phyloP scores from a whole-genome alignment of 92 coral and sea anemone species.

The Siderastrea siderea region DNA sequence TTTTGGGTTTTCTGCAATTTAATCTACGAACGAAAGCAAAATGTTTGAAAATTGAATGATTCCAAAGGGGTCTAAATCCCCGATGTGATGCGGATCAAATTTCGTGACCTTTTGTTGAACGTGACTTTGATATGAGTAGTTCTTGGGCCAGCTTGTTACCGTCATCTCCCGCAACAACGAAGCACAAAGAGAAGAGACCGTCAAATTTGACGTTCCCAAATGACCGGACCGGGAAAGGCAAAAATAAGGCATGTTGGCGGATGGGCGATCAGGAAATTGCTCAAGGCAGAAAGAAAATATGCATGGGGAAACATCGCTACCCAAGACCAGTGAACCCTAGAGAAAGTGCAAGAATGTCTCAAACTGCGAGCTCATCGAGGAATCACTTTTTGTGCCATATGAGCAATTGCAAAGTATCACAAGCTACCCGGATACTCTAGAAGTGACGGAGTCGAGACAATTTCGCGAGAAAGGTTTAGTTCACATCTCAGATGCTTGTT shows the following conservation, averaged over 20 bases:
- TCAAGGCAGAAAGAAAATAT: conserved; percentile 39
- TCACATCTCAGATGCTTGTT: conserved; percentile 14
- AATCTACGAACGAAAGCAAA: too few species aligned
- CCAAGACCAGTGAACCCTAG: neutral
- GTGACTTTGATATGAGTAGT: too few species aligned
- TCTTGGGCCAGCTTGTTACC: neutral
- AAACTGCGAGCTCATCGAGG: conserved; percentile 10
- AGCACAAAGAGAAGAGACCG: conserved; percentile 3
- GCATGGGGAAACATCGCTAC: neutral
- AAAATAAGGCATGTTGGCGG: conserved; percentile 76
- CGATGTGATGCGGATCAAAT: too few species aligned
- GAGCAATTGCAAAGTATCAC: neutral
- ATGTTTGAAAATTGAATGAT: too few species aligned
- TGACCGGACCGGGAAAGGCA: conserved; percentile 25
- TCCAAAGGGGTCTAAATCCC: too few species aligned
- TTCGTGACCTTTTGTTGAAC: too few species aligned
- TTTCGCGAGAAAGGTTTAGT: conserved; percentile 10
- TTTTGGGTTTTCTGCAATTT: too few species aligned
- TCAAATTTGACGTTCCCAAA: neutral
- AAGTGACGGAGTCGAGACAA: conserved; percentile 1
- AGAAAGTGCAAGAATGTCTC: neutral
- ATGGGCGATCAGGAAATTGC: conserved; percentile 54
- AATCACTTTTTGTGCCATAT: neutral
- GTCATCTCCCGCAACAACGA: neutral
- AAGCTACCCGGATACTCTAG: conserved; percentile 8